Evolutionary conservation across 2,113 vertebrate genomes (phyloP).

Genomic region (Camelus bactrianus): DNA sequence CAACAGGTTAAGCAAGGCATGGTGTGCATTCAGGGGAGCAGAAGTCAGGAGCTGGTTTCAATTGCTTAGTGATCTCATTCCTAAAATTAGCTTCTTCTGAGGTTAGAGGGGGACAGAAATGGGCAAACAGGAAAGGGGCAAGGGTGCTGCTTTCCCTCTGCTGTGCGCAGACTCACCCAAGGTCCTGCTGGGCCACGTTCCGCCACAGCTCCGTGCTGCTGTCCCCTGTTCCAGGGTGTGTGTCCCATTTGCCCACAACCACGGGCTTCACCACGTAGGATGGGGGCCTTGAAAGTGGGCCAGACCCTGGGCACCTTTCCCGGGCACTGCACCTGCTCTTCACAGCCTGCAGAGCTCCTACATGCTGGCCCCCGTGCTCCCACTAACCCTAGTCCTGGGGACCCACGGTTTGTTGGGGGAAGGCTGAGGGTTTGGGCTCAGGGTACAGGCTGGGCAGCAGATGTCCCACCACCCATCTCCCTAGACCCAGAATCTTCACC

Average conservation of each 20-base stretch:
- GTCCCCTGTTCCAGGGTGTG: accelerated
- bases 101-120: too few species aligned
- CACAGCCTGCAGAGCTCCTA: not conserved
- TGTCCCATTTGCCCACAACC: not conserved
- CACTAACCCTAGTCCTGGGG: not conserved
- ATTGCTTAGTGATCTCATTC: too few species aligned
- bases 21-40: too few species aligned
- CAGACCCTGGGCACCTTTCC: not conserved
- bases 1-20: too few species aligned
- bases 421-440: not conserved
- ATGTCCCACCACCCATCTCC: not conserved
- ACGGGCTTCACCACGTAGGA: not conserved
- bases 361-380: not conserved
- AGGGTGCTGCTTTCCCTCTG: too few species aligned
- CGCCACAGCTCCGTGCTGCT: not conserved
- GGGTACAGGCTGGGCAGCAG: not conserved
- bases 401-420: not conserved
- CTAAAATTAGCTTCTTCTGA: too few species aligned
- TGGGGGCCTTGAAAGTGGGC: not conserved
- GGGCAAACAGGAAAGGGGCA: too few species aligned
- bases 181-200: not conserved
- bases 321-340: accelerated
- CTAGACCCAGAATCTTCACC: not conserved
- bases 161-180: not conserved
- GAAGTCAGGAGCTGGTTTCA: too few species aligned